Evolutionary conservation across 1,140 invertebrate species (phyloP).

Genomic region (Aphaenogaster rudis): DNA sequence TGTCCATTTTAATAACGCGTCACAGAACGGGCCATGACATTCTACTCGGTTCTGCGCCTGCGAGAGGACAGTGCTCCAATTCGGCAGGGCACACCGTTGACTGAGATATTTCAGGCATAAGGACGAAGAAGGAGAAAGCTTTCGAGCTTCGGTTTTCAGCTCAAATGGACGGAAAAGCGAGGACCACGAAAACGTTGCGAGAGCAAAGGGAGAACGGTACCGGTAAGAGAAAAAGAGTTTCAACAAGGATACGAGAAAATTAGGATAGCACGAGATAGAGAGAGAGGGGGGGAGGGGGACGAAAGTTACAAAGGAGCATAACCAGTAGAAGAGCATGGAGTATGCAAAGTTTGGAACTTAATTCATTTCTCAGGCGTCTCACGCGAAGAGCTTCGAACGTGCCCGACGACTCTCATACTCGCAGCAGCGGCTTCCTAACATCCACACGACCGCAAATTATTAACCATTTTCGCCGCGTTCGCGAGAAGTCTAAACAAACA

Average conservation of each 20-base stretch:
- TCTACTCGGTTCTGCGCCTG: constrained; percentile 69
- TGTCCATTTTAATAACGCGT: constrained; percentile 81
- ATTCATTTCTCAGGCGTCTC: constrained; percentile 83
- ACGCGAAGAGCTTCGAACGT: constrained; percentile 79
- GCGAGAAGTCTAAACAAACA: constrained; percentile 54
- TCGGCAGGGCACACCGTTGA: constrained; percentile 57
- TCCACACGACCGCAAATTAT: constrained; percentile 74
- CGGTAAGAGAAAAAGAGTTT: constrained; percentile 9
- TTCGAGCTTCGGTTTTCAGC: constrained; percentile 18
- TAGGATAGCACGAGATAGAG: neutral
- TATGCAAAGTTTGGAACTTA: constrained; percentile 84
- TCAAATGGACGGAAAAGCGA: constrained; percentile 19
- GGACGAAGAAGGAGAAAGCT: constrained; percentile 12
- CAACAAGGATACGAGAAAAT: constrained; percentile 16
- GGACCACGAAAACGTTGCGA: neutral
- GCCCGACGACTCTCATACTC: constrained; percentile 78
- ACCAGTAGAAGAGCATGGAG: constrained; percentile 73
- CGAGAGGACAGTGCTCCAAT: constrained; percentile 74
- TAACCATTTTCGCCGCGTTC: constrained; percentile 65
- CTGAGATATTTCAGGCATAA: constrained; percentile 80
- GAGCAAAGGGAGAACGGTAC: neutral
- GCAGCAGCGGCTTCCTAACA: constrained; percentile 68
- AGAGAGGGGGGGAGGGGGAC: neutral
- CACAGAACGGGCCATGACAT: constrained; percentile 76
- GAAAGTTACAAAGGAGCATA: constrained; percentile 63